Evolutionary conservation across 2,888 invertebrate genomes (phyloP).

Genomic region (Nomada lathburiana): DNA sequence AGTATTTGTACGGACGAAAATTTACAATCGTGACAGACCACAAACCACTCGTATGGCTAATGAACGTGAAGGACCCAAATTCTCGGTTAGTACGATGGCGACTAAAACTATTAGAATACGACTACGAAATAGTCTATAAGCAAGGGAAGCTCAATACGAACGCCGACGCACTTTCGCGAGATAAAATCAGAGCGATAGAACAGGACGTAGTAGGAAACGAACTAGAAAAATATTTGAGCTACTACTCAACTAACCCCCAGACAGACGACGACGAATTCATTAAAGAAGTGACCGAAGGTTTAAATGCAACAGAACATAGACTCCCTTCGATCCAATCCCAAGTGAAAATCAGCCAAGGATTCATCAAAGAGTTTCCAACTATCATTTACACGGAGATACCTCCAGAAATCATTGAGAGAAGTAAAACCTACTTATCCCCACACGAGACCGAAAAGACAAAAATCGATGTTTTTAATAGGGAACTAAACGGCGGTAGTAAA

Average conservation of each 20-base stretch:
- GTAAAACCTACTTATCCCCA: neutral
- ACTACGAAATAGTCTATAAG: slow-evolving; percentile 44
- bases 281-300: no score
- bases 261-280: slow-evolving; percentile 12
- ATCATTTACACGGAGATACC: neutral
- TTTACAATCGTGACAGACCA: slow-evolving; percentile 58
- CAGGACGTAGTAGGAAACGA: neutral
- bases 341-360: neutral
- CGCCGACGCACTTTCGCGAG: slow-evolving; percentile 36
- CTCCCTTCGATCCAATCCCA: neutral
- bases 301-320: neutral
- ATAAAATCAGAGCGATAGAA: neutral
- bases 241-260: neutral
- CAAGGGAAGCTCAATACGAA: slow-evolving; percentile 39
- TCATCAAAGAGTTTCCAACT: neutral
- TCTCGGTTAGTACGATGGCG: slow-evolving; percentile 37
- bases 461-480: neutral
- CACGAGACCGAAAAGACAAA: neutral
- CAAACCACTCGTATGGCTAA: slow-evolving; percentile 42
- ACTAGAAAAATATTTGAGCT: slow-evolving; percentile 2
- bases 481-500: neutral
- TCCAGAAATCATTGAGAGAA: neutral
- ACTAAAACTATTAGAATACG: slow-evolving; percentile 47
- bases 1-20: slow-evolving; percentile 51
- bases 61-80: slow-evolving; percentile 40